These are phyloP conservation scores for Catalaphyllia jardinei DNA, from an alignment of 64 coral and sea anemone genomes.

Conservation along the genomic window DNA sequence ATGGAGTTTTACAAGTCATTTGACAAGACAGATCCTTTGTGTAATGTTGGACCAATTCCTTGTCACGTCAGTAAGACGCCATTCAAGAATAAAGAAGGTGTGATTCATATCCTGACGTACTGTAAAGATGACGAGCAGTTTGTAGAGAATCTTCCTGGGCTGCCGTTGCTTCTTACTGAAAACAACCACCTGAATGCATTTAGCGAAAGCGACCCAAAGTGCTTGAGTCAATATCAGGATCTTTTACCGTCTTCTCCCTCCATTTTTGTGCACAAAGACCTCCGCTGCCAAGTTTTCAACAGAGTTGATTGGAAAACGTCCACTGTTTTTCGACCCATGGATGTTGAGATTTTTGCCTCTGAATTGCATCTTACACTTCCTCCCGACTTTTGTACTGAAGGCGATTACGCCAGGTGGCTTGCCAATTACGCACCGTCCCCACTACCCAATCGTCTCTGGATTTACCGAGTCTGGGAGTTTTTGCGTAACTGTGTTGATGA, in stretches of 20 bases:
- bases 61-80: conserved; percentile 9
- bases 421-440: background rate
- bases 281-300: too few species aligned
- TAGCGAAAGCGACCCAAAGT: background rate
- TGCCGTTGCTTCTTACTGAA: conserved; percentile 85
- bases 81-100: background rate
- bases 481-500: too few species aligned
- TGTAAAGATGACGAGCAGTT: conserved; percentile 60
- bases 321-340: conserved; percentile 40
- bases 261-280: too few species aligned
- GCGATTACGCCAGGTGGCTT: conserved; percentile 37
- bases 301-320: background rate
- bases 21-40: background rate
- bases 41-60: conserved; percentile 9
- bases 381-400: background rate
- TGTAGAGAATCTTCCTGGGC: conserved; percentile 45
- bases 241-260: too few species aligned
- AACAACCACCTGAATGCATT: conserved; percentile 55
- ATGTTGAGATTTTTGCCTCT: conserved; percentile 23
- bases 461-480: conserved; percentile 48
- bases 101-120: conserved; percentile 51
- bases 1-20: conserved; percentile 11
- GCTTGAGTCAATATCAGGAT: too few species aligned
- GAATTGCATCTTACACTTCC: conserved; percentile 23
- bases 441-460: conserved; percentile 31